These are phyloP conservation scores for Eumaeus atala DNA, from an alignment of 1,140 invertebrate genomes.

Conservation along the genomic window DNA sequence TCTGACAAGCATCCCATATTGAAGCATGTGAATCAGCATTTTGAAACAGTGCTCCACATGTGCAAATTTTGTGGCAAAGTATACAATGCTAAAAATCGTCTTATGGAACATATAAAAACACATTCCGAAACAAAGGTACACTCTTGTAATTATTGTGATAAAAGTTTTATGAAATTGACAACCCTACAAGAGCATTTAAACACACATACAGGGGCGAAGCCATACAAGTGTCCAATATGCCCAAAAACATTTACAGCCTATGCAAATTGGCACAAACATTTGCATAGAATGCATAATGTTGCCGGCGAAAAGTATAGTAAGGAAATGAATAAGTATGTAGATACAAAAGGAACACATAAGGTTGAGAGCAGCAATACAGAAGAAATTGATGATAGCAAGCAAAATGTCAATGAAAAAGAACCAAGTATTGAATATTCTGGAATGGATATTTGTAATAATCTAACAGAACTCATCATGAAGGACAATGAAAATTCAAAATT, in stretches of 20 bases:
- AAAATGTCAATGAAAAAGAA: constrained; percentile 7
- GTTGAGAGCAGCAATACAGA: background rate
- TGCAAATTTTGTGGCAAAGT: constrained; percentile 57
- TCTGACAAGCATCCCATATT: constrained; percentile 42
- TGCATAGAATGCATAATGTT: constrained; percentile 43
- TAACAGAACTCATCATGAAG: background rate
- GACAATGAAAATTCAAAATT: constrained; percentile 12
- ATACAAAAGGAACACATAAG: background rate
- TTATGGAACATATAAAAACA: constrained; percentile 46
- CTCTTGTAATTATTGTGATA: constrained; percentile 46
- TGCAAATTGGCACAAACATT: constrained; percentile 51
- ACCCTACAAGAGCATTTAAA: constrained; percentile 49
- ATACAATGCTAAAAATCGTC: constrained; percentile 39
- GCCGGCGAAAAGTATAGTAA: constrained; percentile 14
- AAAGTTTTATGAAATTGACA: constrained; percentile 38
- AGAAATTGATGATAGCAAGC: constrained; percentile 3
- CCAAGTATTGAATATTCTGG: background rate
- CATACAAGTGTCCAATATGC: constrained; percentile 46
- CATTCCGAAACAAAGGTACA: constrained; percentile 37
- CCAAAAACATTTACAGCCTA: constrained; percentile 46
- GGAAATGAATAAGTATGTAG: background rate
- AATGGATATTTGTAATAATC: background rate
- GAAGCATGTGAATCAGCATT: constrained; percentile 51
- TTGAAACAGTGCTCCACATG: constrained; percentile 46
- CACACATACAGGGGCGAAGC: constrained; percentile 41